Evolutionary conservation across 2,797 vertebrate genomes (phyloP).

Genomic region (Otolemur crassicaudatus): DNA sequence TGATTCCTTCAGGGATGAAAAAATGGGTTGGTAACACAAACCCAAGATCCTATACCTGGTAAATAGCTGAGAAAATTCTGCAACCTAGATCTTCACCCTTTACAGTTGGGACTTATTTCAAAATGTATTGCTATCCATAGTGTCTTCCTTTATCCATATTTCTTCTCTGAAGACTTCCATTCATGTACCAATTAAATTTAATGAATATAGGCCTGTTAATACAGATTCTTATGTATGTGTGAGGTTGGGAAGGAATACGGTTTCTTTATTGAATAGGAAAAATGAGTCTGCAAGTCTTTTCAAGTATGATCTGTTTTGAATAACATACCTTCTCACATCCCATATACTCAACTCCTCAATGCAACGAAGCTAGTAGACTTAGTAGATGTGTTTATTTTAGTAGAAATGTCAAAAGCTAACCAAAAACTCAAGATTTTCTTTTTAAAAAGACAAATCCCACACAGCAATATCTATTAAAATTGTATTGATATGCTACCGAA

Average conservation of each 20-base stretch:
- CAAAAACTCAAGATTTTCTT: constrained; percentile 44
- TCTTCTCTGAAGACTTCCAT: not conserved
- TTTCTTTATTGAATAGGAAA: constrained; percentile 27
- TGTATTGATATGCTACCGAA: not conserved
- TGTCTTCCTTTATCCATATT: not conserved
- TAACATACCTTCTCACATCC: not conserved
- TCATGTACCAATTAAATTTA: not conserved
- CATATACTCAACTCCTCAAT: not conserved
- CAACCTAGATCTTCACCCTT: not conserved
- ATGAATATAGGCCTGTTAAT: not conserved
- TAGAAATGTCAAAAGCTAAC: constrained; percentile 51
- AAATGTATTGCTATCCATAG: not conserved
- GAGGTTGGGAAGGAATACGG: not conserved
- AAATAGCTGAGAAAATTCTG: not conserved
- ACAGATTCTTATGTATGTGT: constrained; percentile 37
- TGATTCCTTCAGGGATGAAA: not conserved
- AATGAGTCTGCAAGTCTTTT: not conserved
- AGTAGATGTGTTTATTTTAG: not conserved
- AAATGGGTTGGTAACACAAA: not conserved
- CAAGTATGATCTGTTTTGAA: constrained; percentile 14
- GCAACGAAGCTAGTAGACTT: not conserved
- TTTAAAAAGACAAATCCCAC: constrained; percentile 28
- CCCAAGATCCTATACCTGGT: not conserved
- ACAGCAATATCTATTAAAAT: constrained; percentile 35
- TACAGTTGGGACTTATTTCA: not conserved